phyloP scores from a whole-genome alignment of 2,888 invertebrate genomes.

The Agonopterix alstromeriana region DNA sequence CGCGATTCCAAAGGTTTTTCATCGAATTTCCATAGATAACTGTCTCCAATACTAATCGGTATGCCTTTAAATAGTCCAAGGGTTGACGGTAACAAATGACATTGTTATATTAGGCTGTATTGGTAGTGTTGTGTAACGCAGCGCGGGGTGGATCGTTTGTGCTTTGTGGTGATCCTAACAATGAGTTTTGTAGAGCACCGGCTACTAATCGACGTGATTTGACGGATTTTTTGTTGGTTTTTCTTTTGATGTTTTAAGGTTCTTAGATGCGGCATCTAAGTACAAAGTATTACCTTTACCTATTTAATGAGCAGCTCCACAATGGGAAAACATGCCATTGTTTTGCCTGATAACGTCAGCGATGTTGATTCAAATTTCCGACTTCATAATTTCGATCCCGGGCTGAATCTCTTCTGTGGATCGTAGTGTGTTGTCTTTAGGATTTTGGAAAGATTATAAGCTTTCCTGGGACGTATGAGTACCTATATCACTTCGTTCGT shows the following conservation, averaged over 20 bases:
- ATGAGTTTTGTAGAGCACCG: constrained; percentile 64
- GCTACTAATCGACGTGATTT: constrained; percentile 72
- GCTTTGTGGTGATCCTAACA: constrained; percentile 56
- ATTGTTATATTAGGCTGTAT: constrained; percentile 44
- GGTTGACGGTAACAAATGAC: constrained; percentile 52
- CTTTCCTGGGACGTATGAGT: too few species aligned
- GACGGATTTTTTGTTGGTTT: constrained; percentile 46
- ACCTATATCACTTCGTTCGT: too few species aligned
- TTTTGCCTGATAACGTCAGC: too few species aligned
- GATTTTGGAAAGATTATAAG: too few species aligned
- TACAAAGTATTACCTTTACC: too few species aligned
- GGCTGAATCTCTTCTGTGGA: too few species aligned
- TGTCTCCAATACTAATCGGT: constrained; percentile 35
- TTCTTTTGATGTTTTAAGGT: constrained; percentile 15
- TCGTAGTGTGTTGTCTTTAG: too few species aligned
- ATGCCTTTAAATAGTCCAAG: constrained; percentile 55
- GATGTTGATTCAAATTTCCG: too few species aligned
- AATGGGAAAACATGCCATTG: too few species aligned
- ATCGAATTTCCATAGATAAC: constrained; percentile 48
- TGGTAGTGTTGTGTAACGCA: constrained; percentile 52
- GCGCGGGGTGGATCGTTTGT: constrained; percentile 27
- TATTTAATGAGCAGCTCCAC: too few species aligned
- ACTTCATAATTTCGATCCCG: too few species aligned
- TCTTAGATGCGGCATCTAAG: constrained; percentile 21
- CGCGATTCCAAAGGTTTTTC: constrained; percentile 11